A percentile compares a stretch with the other conserved stretches of the same genome.
phyloP scores from a whole-genome alignment of 2,113 vertebrate genomes.

The Poeciliopsis retropinna region DNA sequence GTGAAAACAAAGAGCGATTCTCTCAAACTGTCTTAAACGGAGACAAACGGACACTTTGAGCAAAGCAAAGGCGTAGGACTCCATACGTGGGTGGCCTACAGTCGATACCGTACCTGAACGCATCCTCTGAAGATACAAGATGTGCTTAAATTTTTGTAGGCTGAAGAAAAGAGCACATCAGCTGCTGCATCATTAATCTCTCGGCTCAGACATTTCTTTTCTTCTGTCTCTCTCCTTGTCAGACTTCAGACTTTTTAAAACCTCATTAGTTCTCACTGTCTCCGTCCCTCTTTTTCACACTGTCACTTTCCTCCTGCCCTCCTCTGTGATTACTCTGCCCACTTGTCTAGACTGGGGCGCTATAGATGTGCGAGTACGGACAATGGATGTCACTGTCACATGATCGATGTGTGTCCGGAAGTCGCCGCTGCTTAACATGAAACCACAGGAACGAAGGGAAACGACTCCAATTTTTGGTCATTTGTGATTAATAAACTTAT shows the following conservation, averaged over 20 bases:
- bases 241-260: not conserved
- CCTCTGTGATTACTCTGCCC: constrained; percentile 60
- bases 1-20: not conserved
- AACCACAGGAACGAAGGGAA: too few relatives aligned
- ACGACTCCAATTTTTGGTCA: too few relatives aligned
- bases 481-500: too few relatives aligned
- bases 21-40: not conserved
- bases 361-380: too few relatives aligned
- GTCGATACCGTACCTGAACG: too few relatives aligned
- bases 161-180: not conserved
- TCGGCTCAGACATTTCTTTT: not conserved
- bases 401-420: too few relatives aligned
- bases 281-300: constrained; percentile 41
- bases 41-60: not conserved
- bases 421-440: too few relatives aligned
- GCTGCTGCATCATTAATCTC: not conserved
- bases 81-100: too few relatives aligned
- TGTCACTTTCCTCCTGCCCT: constrained; percentile 51
- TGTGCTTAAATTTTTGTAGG: not conserved
- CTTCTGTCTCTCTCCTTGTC: not conserved
- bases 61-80: too few relatives aligned
- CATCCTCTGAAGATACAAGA: too few relatives aligned
- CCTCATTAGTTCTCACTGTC: constrained; percentile 57
- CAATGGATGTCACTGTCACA: too few relatives aligned
- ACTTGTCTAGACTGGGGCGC: constrained; percentile 59